Conservation (phyloP, 2,888 invertebrate species). For the Lepetodrilus schrolli region DNA sequence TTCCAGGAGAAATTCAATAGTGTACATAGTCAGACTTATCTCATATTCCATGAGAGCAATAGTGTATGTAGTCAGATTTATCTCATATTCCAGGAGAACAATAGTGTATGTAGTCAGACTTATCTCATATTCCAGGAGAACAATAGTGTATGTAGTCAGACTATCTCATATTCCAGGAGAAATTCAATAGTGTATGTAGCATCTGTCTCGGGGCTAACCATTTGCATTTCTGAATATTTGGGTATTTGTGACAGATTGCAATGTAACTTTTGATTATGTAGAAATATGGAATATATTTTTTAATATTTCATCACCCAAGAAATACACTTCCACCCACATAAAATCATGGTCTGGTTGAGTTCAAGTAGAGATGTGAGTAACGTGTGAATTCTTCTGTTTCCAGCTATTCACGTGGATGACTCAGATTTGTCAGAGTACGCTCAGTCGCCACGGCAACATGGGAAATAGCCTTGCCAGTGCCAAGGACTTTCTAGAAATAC, state of each 20-base stretch:
- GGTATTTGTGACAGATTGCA: no score
- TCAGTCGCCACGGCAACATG: conserved; percentile 84
- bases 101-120: conserved; percentile 80
- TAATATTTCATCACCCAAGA: no score
- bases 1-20: conserved; percentile 83
- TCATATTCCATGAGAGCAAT: conserved; percentile 82
- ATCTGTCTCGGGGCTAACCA: no score
- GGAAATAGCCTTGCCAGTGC: conserved; percentile 79
- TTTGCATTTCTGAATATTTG: no score
- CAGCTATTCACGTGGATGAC: conserved; percentile 83
- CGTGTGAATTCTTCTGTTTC: no score
- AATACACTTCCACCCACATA: neutral
- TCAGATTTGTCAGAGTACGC: conserved; percentile 83
- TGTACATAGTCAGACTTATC: conserved; percentile 80
- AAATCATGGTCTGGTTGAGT: no score
- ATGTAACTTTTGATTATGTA: no score
- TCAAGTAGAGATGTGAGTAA: no score
- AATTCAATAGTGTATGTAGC: conserved; percentile 81
- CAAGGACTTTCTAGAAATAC: conserved; percentile 84
- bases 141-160: conserved; percentile 80
- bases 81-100: conserved; percentile 82
- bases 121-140: conserved; percentile 82
- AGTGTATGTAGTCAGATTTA: conserved; percentile 81
- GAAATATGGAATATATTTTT: no score
- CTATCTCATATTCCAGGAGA: conserved; percentile 82